Percentiles rank a stretch among this genome's conserved stretches.
These are phyloP conservation scores for Phragmatobia fuliginosa DNA, from an alignment of 2,888 invertebrate genomes.

Conservation along the genomic window DNA sequence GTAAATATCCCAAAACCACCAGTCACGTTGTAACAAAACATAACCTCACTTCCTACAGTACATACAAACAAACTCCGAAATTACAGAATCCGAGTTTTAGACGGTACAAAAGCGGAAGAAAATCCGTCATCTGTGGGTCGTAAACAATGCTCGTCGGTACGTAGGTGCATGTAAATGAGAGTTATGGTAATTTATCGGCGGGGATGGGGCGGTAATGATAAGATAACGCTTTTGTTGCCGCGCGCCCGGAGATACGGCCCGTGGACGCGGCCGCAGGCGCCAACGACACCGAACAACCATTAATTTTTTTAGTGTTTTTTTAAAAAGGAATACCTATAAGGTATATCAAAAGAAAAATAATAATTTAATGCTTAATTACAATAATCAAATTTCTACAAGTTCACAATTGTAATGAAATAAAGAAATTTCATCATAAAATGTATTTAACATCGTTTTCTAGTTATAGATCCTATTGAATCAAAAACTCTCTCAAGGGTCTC, in stretches of 20 bases:
- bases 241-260: conserved; percentile 77
- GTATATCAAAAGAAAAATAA: background rate
- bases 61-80: conserved; percentile 42
- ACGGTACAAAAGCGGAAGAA: conserved; percentile 79
- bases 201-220: conserved; percentile 79
- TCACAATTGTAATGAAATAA: too few species aligned
- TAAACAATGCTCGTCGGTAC: conserved; percentile 77
- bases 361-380: background rate
- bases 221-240: conserved; percentile 80
- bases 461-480: too few species aligned
- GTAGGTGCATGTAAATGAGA: conserved; percentile 83
- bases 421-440: too few species aligned
- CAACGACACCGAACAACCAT: conserved; percentile 39
- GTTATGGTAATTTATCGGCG: conserved; percentile 82
- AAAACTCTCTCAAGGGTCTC: too few species aligned
- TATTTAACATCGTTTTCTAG: too few species aligned
- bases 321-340: conserved; percentile 42
- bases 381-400: background rate
- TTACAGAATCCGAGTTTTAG: conserved; percentile 52
- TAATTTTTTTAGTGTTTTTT: conserved; percentile 49
- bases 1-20: conserved; percentile 13
- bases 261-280: conserved; percentile 50
- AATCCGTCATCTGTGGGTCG: conserved; percentile 82
- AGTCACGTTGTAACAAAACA: conserved; percentile 9
- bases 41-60: conserved; percentile 15